phyloP scores from a whole-genome alignment of 2,888 invertebrate genomes.

The Steinernema carpocapsae region DNA sequence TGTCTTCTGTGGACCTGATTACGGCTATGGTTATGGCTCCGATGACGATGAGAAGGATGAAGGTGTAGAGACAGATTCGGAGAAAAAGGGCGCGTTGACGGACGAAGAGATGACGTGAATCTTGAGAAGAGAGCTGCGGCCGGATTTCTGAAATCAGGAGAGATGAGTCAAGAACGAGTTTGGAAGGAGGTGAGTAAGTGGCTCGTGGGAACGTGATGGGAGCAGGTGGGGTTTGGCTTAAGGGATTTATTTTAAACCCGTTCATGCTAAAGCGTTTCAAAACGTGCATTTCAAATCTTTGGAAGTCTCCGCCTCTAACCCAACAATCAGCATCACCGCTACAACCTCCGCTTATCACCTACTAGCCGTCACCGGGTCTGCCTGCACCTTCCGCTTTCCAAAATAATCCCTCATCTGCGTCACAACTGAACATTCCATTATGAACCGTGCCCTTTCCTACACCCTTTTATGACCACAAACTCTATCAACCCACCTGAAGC shows the following conservation, averaged over 20 bases:
- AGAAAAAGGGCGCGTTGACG: constrained; percentile 16
- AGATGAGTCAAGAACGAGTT: background rate
- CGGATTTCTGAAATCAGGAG: background rate
- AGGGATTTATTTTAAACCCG: too few species aligned
- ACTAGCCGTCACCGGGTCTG: background rate
- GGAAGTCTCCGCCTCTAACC: too few species aligned
- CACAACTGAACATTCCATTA: too few species aligned
- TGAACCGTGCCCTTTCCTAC: too few species aligned
- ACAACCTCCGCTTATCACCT: background rate
- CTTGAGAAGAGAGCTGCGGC: background rate
- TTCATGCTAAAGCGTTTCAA: too few species aligned
- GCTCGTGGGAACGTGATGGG: background rate
- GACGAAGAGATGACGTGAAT: constrained; percentile 13
- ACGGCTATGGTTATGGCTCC: constrained; percentile 23
- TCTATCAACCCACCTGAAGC: constrained; percentile 10
- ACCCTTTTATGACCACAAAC: background rate
- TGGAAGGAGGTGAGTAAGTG: background rate
- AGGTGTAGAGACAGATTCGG: constrained; percentile 25
- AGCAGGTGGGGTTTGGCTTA: background rate
- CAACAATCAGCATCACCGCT: background rate
- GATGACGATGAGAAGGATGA: constrained; percentile 26
- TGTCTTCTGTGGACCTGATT: constrained; percentile 19
- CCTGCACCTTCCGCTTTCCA: too few species aligned
- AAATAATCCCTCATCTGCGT: too few species aligned
- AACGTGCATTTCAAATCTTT: too few species aligned